Percentiles rank a stretch among this genome's conserved stretches.
phyloP scores from a whole-genome alignment of 1,140 invertebrate genomes.

The Aphis craccivora region DNA sequence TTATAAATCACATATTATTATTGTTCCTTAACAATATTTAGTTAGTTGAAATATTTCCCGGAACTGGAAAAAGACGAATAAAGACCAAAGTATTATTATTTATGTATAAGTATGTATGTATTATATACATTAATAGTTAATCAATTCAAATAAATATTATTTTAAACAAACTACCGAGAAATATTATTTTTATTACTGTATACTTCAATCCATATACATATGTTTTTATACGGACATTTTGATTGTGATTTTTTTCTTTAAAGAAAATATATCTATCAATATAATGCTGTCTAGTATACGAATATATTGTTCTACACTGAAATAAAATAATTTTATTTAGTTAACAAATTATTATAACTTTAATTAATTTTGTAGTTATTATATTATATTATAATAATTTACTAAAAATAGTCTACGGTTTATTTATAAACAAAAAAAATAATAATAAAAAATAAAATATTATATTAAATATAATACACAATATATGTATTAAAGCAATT shows the following conservation, averaged over 20 bases:
- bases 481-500: neutral
- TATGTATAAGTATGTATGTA: neutral
- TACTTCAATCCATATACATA: neutral
- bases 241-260: neutral
- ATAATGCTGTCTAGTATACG: neutral
- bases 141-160: neutral
- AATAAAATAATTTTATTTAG: neutral
- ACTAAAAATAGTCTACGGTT: neutral
- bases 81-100: neutral
- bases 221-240: neutral
- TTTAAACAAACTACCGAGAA: neutral
- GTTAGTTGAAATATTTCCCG: neutral
- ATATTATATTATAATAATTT: neutral
- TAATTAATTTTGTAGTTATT: neutral
- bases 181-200: neutral
- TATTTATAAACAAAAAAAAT: neutral
- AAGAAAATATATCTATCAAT: neutral
- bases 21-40: neutral
- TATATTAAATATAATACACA: neutral
- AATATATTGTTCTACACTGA: neutral
- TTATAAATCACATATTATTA: conserved; percentile 14
- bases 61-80: neutral
- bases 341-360: no score
- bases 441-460: no score
- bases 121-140: neutral